Evolutionary conservation across 92 coral and sea anemone genomes (phyloP).

Genomic region (Zoanthus solanderi): DNA sequence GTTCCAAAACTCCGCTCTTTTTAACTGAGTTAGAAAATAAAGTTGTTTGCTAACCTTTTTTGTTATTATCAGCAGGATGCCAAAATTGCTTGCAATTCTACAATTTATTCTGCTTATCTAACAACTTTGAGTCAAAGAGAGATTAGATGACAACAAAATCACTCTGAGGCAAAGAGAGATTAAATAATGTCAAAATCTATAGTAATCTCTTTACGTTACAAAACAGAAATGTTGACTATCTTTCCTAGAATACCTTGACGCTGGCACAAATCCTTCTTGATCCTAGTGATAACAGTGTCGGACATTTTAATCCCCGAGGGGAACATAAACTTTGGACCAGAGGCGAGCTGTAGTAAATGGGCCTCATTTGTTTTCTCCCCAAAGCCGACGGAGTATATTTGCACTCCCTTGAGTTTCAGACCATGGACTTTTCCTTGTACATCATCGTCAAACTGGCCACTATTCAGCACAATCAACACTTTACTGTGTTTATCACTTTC

Average conservation of each 20-base stretch:
- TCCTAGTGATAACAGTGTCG: slow-evolving; percentile 30
- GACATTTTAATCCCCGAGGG: slow-evolving; percentile 30
- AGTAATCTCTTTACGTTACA: too few relatives aligned
- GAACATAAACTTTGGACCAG: slow-evolving; percentile 48
- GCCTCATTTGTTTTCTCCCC: slow-evolving; percentile 29
- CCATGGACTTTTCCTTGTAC: slow-evolving; percentile 38
- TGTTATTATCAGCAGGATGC: too few relatives aligned
- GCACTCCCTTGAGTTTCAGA: slow-evolving; percentile 37
- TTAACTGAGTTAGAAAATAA: too few relatives aligned
- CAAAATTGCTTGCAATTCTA: too few relatives aligned
- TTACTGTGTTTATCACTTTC: slow-evolving; percentile 36
- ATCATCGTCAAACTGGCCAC: slow-evolving; percentile 36
- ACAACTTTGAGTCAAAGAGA: too few relatives aligned
- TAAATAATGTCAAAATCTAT: too few relatives aligned
- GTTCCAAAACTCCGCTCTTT: too few relatives aligned
- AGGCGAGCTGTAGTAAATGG: slow-evolving; percentile 20
- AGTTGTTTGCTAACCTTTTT: too few relatives aligned
- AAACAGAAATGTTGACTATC: too few relatives aligned
- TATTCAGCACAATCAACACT: slow-evolving; percentile 44
- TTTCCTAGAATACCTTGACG: slow-evolving; percentile 1
- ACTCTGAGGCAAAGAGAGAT: too few relatives aligned
- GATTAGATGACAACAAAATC: too few relatives aligned
- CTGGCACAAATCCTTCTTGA: slow-evolving; percentile 24
- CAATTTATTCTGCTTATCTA: too few relatives aligned
- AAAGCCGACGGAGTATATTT: slow-evolving; percentile 32